phyloP scores from a whole-genome alignment of 2,797 vertebrate species.

The Rhinophrynus dorsalis region DNA sequence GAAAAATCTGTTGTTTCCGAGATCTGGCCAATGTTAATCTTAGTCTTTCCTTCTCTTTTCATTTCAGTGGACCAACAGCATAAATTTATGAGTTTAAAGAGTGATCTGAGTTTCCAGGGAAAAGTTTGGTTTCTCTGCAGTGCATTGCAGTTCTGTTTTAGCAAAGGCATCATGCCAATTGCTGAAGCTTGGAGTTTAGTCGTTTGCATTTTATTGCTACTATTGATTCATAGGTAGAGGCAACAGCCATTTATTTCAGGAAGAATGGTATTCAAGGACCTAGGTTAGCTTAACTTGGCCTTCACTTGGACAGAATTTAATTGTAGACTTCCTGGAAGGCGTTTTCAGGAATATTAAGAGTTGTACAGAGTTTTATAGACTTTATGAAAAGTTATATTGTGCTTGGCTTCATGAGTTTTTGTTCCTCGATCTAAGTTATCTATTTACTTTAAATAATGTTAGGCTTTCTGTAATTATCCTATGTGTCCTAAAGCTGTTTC shows the following conservation, averaged over 20 bases:
- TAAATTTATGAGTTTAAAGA: not conserved
- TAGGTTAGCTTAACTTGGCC: not conserved
- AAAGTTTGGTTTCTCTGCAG: not conserved
- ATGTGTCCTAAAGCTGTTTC: not conserved
- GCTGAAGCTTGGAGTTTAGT: not conserved
- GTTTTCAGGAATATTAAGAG: not conserved
- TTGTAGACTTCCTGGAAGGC: not conserved
- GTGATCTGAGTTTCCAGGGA: not conserved
- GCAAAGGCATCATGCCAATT: not conserved
- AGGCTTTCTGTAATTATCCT: not conserved
- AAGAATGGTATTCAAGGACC: not conserved
- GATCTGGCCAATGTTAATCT: no score
- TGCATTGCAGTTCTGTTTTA: not conserved
- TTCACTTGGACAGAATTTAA: not conserved
- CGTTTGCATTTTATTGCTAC: not conserved
- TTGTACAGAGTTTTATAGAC: not conserved
- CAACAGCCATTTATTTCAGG: not conserved
- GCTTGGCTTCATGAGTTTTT: not conserved
- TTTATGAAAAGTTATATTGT: no score
- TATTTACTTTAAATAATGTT: not conserved
- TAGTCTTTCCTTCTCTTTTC: not conserved
- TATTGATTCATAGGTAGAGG: no score
- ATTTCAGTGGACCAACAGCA: constrained; percentile 1
- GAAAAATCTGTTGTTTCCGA: no score
- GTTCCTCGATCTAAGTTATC: not conserved